Percentiles rank a stretch among this genome's conserved stretches.
Conservation (phyloP, 2,797 vertebrate genomes). For the Epinephelus coioides region DNA sequence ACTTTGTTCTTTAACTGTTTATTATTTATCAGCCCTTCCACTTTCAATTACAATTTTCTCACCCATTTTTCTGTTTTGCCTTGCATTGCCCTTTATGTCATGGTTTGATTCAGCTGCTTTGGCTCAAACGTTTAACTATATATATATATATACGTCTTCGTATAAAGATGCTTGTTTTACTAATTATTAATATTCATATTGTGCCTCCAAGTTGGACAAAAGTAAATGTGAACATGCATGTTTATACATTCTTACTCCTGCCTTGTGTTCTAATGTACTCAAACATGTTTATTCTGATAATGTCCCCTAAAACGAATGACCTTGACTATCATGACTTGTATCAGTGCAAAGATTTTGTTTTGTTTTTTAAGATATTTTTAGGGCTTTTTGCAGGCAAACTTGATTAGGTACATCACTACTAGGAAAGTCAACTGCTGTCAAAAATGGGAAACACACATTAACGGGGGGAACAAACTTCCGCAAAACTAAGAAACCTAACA, state of each 20-base stretch:
- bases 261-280: too few species aligned
- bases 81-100: not conserved
- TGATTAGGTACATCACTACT: too few species aligned
- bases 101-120: not conserved
- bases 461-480: too few species aligned
- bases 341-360: too few species aligned
- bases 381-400: too few species aligned
- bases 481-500: too few species aligned
- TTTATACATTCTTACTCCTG: not conserved
- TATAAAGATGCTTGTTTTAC: not conserved
- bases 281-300: too few species aligned
- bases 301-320: too few species aligned
- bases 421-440: too few species aligned
- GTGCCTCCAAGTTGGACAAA: not conserved
- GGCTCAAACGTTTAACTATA: not conserved
- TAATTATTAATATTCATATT: constrained; percentile 18
- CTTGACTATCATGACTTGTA: too few species aligned
- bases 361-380: too few species aligned
- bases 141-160: not conserved
- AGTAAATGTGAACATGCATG: not conserved
- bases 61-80: not conserved
- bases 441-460: too few species aligned
- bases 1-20: not conserved
- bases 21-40: not conserved
- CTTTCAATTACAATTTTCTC: not conserved